phyloP scores from a whole-genome alignment of 2,797 vertebrate genomes.

The Natrix natrix region DNA sequence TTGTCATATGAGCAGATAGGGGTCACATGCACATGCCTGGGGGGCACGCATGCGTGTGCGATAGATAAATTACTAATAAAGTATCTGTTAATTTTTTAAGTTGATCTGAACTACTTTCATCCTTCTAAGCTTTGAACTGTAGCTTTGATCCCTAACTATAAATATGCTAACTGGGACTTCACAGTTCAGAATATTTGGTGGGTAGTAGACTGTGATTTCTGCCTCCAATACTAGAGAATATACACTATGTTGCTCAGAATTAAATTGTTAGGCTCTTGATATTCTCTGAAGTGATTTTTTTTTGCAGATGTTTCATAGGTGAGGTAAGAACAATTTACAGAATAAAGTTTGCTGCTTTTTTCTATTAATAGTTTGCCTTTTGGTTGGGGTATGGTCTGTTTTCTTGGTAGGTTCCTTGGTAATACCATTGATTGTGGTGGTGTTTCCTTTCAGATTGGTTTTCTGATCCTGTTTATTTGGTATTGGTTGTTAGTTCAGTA shows the following conservation, averaged over 20 bases:
- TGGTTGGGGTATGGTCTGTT: neutral
- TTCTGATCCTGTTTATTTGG: neutral
- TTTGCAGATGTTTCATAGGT: neutral
- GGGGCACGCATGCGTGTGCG: no score
- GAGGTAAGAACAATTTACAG: neutral
- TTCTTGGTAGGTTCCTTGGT: neutral
- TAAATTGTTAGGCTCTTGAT: neutral
- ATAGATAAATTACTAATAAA: neutral
- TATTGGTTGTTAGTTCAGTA: neutral
- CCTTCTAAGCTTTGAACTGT: neutral
- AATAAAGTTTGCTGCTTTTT: neutral
- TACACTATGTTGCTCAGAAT: neutral
- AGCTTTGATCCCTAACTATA: neutral
- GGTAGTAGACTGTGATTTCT: neutral
- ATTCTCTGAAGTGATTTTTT: neutral
- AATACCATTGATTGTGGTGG: neutral
- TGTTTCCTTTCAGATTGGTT: neutral
- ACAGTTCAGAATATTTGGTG: neutral
- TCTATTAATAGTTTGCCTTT: neutral
- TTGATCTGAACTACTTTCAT: neutral
- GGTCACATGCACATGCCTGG: no score
- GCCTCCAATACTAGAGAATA: neutral
- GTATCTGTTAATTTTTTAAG: neutral
- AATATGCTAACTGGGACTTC: neutral
- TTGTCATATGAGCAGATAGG: no score